Conservation (phyloP, 2,797 vertebrate genomes). For the Thunnus albacares region DNA sequence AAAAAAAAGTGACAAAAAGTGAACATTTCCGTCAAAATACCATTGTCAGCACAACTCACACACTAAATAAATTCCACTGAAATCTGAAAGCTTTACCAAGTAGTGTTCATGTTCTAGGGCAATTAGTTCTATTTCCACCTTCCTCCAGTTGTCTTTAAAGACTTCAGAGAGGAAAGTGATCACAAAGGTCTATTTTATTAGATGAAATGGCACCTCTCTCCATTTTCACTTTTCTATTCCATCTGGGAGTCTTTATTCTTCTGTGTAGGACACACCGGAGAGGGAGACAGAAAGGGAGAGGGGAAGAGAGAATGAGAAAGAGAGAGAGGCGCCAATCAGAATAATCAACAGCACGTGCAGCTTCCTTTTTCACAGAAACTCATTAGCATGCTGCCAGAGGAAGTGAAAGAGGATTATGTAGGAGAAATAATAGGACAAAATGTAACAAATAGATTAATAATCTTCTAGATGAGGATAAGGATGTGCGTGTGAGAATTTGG, state of each 20-base stretch:
- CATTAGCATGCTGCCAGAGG: slow-evolving; percentile 94
- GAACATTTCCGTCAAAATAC: too few species aligned
- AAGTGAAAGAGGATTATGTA: slow-evolving; percentile 92
- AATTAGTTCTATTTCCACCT: slow-evolving; percentile 61
- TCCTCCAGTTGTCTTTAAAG: slow-evolving; percentile 66
- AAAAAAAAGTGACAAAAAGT: too few species aligned
- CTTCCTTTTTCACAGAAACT: slow-evolving; percentile 91
- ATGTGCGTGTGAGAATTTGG: slow-evolving; percentile 36
- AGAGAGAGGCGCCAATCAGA: slow-evolving; percentile 87
- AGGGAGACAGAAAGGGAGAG: slow-evolving; percentile 23
- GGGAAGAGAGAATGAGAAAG: slow-evolving; percentile 27
- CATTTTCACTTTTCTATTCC: slow-evolving; percentile 69
- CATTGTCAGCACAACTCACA: too few species aligned
- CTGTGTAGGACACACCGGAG: slow-evolving; percentile 72
- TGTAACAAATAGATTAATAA: slow-evolving; percentile 88
- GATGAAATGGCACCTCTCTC: slow-evolving; percentile 72
- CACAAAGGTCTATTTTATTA: slow-evolving; percentile 78
- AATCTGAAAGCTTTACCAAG: slow-evolving; percentile 5
- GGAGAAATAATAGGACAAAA: slow-evolving; percentile 92
- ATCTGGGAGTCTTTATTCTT: slow-evolving; percentile 85
- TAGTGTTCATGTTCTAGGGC: slow-evolving; percentile 55
- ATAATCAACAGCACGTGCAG: slow-evolving; percentile 87
- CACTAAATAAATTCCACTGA: too few species aligned
- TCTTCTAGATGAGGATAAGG: slow-evolving; percentile 78
- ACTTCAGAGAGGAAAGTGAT: slow-evolving; percentile 75